phyloP scores from a whole-genome alignment of 2,113 vertebrate species.

The Coracopsis vasa region DNA sequence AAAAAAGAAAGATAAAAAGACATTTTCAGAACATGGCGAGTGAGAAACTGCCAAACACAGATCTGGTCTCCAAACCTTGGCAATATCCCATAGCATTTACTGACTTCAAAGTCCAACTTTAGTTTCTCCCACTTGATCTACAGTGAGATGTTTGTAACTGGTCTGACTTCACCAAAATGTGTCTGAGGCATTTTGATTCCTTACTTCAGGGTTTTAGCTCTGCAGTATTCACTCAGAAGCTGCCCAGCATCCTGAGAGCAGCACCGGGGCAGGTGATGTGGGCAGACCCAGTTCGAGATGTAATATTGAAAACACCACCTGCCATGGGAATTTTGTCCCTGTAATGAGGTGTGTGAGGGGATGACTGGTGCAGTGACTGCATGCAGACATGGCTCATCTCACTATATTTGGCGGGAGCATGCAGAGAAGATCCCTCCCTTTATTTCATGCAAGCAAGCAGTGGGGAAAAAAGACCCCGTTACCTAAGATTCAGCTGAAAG shows the following conservation, averaged over 20 bases:
- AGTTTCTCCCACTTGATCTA: neutral
- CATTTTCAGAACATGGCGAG: neutral
- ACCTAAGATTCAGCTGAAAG: neutral
- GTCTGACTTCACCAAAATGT: neutral
- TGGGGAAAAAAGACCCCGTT: neutral
- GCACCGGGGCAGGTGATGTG: rapidly evolving
- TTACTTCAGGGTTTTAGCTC: neutral
- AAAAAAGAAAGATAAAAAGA: slow-evolving; percentile 60
- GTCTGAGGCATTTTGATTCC: neutral
- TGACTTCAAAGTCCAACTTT: neutral
- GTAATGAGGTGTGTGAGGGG: neutral
- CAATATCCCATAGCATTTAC: neutral
- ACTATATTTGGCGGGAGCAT: rapidly evolving
- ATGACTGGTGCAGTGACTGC: neutral
- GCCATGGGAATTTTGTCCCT: neutral
- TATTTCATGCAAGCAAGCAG: neutral
- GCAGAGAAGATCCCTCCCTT: neutral
- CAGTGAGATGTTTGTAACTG: neutral
- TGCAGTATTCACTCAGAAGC: neutral
- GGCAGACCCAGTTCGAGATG: neutral
- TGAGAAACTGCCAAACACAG: slow-evolving; percentile 23
- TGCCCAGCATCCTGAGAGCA: neutral
- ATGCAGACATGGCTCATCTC: neutral
- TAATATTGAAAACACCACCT: neutral
- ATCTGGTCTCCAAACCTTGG: neutral